These are phyloP conservation scores for Procavia capensis DNA, from an alignment of 2,113 vertebrate genomes.

Conservation along the genomic window DNA sequence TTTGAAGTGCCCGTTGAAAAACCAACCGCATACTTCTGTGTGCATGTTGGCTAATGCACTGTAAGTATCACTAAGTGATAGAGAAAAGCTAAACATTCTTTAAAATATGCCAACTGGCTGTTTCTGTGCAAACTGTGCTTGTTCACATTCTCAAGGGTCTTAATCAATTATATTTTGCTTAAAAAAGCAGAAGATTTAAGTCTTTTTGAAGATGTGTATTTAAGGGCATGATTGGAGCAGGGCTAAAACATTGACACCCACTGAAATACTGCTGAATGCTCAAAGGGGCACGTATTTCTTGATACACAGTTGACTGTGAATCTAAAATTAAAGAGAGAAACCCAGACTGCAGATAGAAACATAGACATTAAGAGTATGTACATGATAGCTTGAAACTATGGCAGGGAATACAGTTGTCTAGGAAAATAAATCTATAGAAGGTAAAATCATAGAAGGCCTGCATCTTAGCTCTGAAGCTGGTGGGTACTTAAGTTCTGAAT, in stretches of 20 bases:
- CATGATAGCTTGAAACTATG: not conserved
- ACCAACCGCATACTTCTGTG: not conserved
- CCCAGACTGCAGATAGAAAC: too few species aligned
- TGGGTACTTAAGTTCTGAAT: not conserved
- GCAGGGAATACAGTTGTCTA: not conserved
- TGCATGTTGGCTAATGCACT: conserved; percentile 2
- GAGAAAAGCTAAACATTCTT: not conserved
- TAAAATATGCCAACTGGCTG: not conserved
- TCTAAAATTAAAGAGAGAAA: not conserved
- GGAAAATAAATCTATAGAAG: not conserved
- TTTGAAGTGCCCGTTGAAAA: not conserved
- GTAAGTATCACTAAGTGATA: not conserved
- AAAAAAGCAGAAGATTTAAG: not conserved
- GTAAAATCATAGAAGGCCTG: not conserved
- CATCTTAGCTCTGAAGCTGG: not conserved
- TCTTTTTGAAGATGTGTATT: not conserved
- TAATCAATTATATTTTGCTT: not conserved
- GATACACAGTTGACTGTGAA: not conserved
- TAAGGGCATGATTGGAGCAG: not conserved
- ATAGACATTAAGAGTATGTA: not conserved
- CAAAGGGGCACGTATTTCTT: not conserved
- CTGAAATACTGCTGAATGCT: not conserved
- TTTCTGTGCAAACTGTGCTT: not conserved
- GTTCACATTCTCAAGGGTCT: not conserved
- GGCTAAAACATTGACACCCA: not conserved